Evolutionary conservation across 2,888 invertebrate genomes (phyloP).

Genomic region (Drosophila meridiana): DNA sequence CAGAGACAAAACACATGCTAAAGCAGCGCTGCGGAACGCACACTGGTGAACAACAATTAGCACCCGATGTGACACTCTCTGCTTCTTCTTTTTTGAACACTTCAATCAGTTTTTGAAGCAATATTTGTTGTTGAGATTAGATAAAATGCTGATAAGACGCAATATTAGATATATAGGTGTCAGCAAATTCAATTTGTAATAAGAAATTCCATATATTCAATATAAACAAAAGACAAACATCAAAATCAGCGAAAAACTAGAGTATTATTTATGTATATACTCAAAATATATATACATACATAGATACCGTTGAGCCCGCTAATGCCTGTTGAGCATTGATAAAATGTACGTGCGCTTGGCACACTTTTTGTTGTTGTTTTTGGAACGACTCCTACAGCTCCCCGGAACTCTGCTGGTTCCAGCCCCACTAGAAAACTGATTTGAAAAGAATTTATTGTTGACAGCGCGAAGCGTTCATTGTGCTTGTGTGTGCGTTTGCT

Average conservation of each 20-base stretch:
- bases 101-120: constrained; percentile 11
- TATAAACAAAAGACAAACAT: constrained; percentile 5
- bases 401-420: constrained; percentile 2
- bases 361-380: constrained; percentile 25
- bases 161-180: not conserved
- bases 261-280: not conserved
- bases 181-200: not conserved
- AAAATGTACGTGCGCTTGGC: constrained; percentile 58
- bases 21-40: constrained; percentile 23
- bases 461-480: constrained; percentile 26
- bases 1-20: not conserved
- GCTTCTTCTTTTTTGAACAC: constrained; percentile 1
- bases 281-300: constrained; percentile 1
- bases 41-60: constrained; percentile 37
- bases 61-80: constrained; percentile 27
- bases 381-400: not conserved
- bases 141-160: constrained; percentile 24
- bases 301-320: constrained; percentile 27
- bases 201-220: not conserved
- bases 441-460: constrained; percentile 63
- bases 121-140: constrained; percentile 23
- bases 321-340: constrained; percentile 56
- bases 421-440: constrained; percentile 35
- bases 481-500: constrained; percentile 13
- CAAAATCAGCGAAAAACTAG: constrained; percentile 4